Base-by-base conservation (phyloP, 2,888 invertebrate genomes). In the Exocentrus adspersus region DNA sequence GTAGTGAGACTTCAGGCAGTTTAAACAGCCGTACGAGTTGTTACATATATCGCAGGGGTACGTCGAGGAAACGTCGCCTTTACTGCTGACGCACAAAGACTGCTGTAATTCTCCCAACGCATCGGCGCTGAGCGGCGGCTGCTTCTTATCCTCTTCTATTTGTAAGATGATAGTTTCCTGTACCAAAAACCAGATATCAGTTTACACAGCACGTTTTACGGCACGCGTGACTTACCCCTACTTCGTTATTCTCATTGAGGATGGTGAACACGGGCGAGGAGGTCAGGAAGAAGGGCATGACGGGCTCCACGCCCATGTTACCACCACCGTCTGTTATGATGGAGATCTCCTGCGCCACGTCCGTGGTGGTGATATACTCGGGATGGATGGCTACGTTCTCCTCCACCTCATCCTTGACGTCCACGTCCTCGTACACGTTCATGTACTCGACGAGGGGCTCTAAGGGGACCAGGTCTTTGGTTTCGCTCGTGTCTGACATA, bases 1-100 rank as follows among this genome's bases (percentile, higher is more conserved):
- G 24, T 73, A 75, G 51, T 75, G 75, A 5, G 72, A 72, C 62
- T 75, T 75, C 3, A 75, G 65, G 43, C 74, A 74, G 50, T 72
- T 73, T 28, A 74, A 64, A 53, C 74, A 74, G 6, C 73, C 72
- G 45, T 65, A 69, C 2, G 51, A 54, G 7, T 20, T 57, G 10
- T 54, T 42, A 42, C 69, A 69, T 12, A 67, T 52, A 32, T 69
- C 69, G 50, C 69, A 69, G 2, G 45, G 56, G 51, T 54, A 69
- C 6, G 50, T 63, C 28, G 58, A 58, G 24, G 56, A 42, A 7
- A 60, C 16, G 17, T 50, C 17, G 7, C 60, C 45, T 6, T 14
- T 20, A 16, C 52, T 56, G 14, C 50, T 56, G 6, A 37, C 17
- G 42, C 67, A 67, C 2, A 64, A 56, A 12, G 50, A 54, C 16